Conservation (phyloP, 2,113 vertebrate genomes). For the Cyanoliseus patagonus region DNA sequence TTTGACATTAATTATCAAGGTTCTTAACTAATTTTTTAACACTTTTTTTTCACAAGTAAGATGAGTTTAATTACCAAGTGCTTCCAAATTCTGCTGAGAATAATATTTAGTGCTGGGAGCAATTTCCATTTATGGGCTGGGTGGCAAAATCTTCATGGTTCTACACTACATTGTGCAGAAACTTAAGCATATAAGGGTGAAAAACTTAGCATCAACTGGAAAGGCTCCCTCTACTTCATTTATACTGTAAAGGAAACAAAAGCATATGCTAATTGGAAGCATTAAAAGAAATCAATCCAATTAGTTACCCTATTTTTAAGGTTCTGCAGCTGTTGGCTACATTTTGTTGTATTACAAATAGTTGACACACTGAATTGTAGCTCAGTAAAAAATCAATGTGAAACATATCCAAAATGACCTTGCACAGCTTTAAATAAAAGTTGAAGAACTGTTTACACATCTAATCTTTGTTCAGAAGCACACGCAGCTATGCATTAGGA, state of each 20-base stretch:
- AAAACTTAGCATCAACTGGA: not conserved
- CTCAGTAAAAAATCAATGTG: not conserved
- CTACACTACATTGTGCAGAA: not conserved
- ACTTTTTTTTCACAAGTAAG: not conserved
- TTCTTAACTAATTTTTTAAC: not conserved
- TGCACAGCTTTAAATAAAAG: not conserved
- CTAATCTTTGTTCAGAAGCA: not conserved
- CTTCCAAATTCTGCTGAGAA: not conserved
- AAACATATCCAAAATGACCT: not conserved
- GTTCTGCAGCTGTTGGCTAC: not conserved
- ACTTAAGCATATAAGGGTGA: not conserved
- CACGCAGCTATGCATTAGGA: not conserved
- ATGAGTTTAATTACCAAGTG: not conserved
- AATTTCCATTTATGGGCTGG: not conserved
- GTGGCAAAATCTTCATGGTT: not conserved
- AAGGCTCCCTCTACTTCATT: not conserved
- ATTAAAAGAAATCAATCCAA: not conserved
- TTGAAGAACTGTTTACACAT: not conserved
- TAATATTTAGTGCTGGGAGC: not conserved
- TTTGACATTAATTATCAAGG: not conserved
- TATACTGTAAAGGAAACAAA: not conserved
- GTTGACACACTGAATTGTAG: not conserved
- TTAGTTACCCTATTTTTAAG: not conserved
- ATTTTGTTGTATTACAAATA: not conserved
- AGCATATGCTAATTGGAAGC: not conserved